These are phyloP conservation scores for Lordiphosa mommai DNA, from an alignment of 1,140 invertebrate species.

Conservation along the genomic window DNA sequence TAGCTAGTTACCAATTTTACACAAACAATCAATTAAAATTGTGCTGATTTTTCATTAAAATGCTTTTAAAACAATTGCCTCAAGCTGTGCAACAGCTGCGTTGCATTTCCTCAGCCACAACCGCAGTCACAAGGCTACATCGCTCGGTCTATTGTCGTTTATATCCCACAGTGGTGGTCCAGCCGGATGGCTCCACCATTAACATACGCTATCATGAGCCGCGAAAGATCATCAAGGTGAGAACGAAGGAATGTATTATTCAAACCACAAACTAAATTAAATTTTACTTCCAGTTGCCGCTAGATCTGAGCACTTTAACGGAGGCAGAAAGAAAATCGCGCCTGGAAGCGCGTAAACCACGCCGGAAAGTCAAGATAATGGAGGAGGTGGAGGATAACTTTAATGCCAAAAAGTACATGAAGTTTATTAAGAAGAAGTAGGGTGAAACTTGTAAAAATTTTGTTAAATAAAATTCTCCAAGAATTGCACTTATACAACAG, in stretches of 20 bases:
- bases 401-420: constrained; percentile 88
- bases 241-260: background rate
- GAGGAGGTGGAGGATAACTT: constrained; percentile 90
- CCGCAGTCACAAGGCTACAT: constrained; percentile 86
- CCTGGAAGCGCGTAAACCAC: constrained; percentile 86
- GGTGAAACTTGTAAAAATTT: background rate
- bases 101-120: constrained; percentile 79
- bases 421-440: constrained; percentile 84
- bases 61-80: constrained; percentile 39
- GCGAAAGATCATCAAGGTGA: constrained; percentile 89
- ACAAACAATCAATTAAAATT: background rate
- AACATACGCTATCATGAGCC: constrained; percentile 91
- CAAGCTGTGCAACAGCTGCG: constrained; percentile 46
- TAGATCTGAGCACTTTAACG: constrained; percentile 86
- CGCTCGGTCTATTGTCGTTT: constrained; percentile 84
- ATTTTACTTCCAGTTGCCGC: constrained; percentile 84
- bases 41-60: constrained; percentile 18
- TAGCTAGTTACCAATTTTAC: background rate
- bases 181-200: constrained; percentile 91
- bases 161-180: constrained; percentile 88
- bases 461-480: constrained; percentile 36
- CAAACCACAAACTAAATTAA: background rate
- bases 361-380: constrained; percentile 86
- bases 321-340: constrained; percentile 85
- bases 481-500: no score